phyloP scores from a whole-genome alignment of 2,113 vertebrate genomes.

The Gadus macrocephalus region DNA sequence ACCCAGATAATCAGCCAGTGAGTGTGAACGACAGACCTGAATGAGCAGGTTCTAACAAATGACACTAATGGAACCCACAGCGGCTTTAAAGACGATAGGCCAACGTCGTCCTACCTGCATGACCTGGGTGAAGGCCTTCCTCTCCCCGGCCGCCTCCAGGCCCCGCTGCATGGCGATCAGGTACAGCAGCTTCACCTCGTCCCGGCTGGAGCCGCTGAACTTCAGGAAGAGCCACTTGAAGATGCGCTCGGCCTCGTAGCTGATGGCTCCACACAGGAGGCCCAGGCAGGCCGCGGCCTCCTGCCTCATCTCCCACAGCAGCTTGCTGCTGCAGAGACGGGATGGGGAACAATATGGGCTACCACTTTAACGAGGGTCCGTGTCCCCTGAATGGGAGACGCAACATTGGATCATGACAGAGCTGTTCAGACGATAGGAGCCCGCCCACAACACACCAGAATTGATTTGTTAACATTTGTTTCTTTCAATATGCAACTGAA shows the following conservation, averaged over 20 bases:
- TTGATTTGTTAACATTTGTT: no score
- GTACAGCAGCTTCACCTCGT: constrained; percentile 95
- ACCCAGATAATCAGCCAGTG: not conserved
- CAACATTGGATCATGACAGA: no score
- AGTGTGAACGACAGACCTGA: no score
- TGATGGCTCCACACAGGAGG: constrained; percentile 90
- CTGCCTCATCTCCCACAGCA: constrained; percentile 94
- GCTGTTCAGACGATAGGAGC: no score
- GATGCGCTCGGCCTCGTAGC: constrained; percentile 96
- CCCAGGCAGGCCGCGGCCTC: constrained; percentile 94
- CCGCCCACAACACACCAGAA: no score
- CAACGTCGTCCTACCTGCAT: constrained; percentile 83
- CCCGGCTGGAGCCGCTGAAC: constrained; percentile 87
- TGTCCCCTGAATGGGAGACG: no score
- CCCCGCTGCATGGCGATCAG: constrained; percentile 91
- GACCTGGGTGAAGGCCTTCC: constrained; percentile 94
- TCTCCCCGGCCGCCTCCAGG: constrained; percentile 93
- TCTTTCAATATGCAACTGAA: no score
- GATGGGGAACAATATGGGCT: not conserved
- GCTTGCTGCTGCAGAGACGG: constrained; percentile 83
- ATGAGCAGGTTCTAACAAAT: no score
- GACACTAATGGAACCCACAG: no score
- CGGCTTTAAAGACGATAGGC: no score
- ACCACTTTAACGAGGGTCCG: no score
- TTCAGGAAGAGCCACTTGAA: constrained; percentile 99